phyloP scores from a whole-genome alignment of 23 tunicate species.

The Trididemnum clinides region DNA sequence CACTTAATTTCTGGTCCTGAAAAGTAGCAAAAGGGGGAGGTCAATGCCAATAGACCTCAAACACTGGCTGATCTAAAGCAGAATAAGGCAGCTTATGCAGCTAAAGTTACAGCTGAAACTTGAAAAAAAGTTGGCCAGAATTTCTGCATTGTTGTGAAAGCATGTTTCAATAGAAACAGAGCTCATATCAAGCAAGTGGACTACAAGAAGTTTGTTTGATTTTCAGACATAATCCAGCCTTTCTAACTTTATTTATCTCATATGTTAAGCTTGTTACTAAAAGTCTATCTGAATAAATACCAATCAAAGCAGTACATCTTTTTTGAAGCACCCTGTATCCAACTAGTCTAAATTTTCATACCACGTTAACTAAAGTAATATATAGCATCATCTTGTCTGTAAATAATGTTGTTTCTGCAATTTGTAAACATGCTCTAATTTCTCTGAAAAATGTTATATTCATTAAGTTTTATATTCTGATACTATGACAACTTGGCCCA shows the following conservation, averaged over 20 bases:
- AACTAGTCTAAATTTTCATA: too few species aligned
- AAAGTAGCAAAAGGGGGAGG: slow-evolving; percentile 5
- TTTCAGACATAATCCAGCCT: slow-evolving; percentile 7
- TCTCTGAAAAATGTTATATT: too few species aligned
- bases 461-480: too few species aligned
- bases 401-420: too few species aligned
- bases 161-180: slow-evolving; percentile 7
- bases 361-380: too few species aligned
- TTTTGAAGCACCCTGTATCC: too few species aligned
- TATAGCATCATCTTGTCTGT: too few species aligned
- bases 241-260: background rate
- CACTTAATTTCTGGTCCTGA: slow-evolving; percentile 10
- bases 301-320: too few species aligned
- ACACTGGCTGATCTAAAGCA: slow-evolving; percentile 10
- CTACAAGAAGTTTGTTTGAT: slow-evolving; percentile 1
- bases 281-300: too few species aligned
- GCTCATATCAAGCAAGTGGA: background rate
- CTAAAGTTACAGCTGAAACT: background rate
- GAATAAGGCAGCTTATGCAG: background rate
- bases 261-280: too few species aligned
- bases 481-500: too few species aligned
- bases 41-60: slow-evolving; percentile 1
- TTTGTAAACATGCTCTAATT: too few species aligned
- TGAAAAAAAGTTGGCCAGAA: slow-evolving; percentile 12
- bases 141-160: slow-evolving; percentile 10